Percentiles rank a stretch among this genome's conserved stretches.
Conservation (phyloP, 2,113 vertebrate genomes). For the Papio anubis region DNA sequence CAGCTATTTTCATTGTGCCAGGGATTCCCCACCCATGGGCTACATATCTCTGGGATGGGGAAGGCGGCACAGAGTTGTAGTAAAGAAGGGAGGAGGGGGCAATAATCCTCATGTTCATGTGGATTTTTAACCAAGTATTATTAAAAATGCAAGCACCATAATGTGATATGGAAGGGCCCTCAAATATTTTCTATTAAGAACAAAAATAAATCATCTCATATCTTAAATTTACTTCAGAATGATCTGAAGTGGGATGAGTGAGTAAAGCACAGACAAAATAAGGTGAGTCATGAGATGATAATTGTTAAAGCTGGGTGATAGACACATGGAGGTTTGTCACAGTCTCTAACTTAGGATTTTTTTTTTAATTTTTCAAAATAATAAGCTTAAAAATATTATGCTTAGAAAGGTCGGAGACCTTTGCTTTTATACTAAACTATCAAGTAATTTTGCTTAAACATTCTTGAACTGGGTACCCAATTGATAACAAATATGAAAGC, state of each 20-base stretch:
- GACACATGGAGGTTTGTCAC: not conserved
- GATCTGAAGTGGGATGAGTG: too few relatives aligned
- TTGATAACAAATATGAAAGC: not conserved
- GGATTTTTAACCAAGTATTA: not conserved
- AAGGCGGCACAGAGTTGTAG: not conserved
- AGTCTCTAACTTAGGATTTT: not conserved
- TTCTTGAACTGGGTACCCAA: not conserved
- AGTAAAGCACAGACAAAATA: not conserved
- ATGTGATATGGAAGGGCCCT: not conserved
- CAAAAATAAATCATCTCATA: not conserved
- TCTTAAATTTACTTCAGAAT: not conserved
- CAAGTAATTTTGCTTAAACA: conserved; percentile 13
- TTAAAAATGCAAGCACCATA: not conserved
- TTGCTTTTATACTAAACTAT: not conserved
- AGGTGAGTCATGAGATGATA: not conserved
- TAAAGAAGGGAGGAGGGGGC: not conserved
- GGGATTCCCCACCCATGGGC: rapidly evolving
- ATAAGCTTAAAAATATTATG: not conserved
- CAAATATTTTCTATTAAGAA: not conserved
- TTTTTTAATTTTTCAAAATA: not conserved
- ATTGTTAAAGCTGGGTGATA: not conserved
- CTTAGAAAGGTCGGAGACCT: not conserved
- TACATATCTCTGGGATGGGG: not conserved
- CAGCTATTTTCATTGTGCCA: not conserved
- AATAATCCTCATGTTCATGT: not conserved